Base-by-base conservation (phyloP, 2,113 vertebrate genomes). In the Rhinoderma darwinii region DNA sequence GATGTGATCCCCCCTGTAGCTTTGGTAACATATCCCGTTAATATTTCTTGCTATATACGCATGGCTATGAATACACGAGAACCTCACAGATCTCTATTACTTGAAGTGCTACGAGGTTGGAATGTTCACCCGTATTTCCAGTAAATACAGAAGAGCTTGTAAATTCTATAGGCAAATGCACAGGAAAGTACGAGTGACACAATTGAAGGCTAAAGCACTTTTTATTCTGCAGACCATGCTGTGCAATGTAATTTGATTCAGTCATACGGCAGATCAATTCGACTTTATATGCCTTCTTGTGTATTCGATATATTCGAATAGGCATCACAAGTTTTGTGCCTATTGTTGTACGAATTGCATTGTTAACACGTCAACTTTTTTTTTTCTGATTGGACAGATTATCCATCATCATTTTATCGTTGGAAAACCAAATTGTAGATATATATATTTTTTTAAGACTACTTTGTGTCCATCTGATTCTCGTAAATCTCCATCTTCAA, bases 231-330 rank as follows among this genome's bases (percentile, higher is more conserved):
- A 82, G 37, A 66, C 51, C 63, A 82, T 66, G 79, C 11, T 37
- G 56, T 1, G 15, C 20, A 82, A 66, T 82, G 56, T 82, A 63
- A 82, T 66, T 17, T 66, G 37, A 82, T 66, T 82, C 79, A 82
- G 56, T 66, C 79, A 66, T 78, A 78, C 15, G 59, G 35, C 51
- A 17, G 79, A 82, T 82, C 79, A 82, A 63, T 82, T 20, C 56
- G 5, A 9, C 54, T 43, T 63, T 14, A n/a, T 18, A 11, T n/a
- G 78, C 50, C 76, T 20, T 25, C 51, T 79, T 39, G 75, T 50
- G 43, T 10, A 12, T 63, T 63, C 39, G 54, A 27, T 30, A 63
- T 63, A 82, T 44, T 61, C 56, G n/a, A n/a, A 82, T 66, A 39
- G 35, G 39, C 56, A 82, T 43, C 17, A 15, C 14, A 4, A n/a